Base-by-base conservation (phyloP, 2,113 vertebrate species). In the Empidonax alnorum region DNA sequence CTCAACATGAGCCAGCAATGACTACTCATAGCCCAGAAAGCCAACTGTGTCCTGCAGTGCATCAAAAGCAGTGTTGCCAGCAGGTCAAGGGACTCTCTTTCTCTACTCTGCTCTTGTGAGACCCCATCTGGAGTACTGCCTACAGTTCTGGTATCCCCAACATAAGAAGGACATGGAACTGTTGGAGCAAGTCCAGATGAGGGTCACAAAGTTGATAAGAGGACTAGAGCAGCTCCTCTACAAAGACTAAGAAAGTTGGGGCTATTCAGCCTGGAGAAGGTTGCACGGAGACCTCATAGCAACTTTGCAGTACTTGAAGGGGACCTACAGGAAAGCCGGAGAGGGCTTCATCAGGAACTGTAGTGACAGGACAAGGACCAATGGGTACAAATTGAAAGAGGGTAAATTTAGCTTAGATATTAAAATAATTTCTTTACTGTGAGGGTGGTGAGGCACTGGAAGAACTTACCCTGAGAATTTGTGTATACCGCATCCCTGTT, bases 1-100 rank as follows among this genome's bases (percentile, higher is more conserved):
- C 7, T 35, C 47, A 62, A 31, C 28, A 2, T 10, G 47, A 90
- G 55, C 30, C 9, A 9, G 41, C 30, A 55, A 13, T 3, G 30
- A 35, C 8, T 10, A 49, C 18, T n/a, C 42, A 15, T 31, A 25
- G 42, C 22, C 31, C 65, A 67, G 42, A 31, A 90, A 56, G 49
- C 25, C 35, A 69, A 0, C 31, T 0, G 1, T 37, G 56, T 77
- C 41, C 56, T 24, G 31, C 56, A 35, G 21, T 3, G 2, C 72
- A 49, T 27, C 47, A 62, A 83, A 69, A 55, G 21, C 3, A 31
- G 2, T 6, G 10, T 21, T 28, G 16, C n/a, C 71, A 47, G 9
- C 7, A 55, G n/a, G 24, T 14, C 3, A 13, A 53, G n/a, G 46
- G 25, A 62, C 35, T 41, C 55, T 76, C 14, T 25, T 17, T 17